Evolutionary conservation across 2,113 vertebrate species (phyloP).

Genomic region (Cacatua alba): DNA sequence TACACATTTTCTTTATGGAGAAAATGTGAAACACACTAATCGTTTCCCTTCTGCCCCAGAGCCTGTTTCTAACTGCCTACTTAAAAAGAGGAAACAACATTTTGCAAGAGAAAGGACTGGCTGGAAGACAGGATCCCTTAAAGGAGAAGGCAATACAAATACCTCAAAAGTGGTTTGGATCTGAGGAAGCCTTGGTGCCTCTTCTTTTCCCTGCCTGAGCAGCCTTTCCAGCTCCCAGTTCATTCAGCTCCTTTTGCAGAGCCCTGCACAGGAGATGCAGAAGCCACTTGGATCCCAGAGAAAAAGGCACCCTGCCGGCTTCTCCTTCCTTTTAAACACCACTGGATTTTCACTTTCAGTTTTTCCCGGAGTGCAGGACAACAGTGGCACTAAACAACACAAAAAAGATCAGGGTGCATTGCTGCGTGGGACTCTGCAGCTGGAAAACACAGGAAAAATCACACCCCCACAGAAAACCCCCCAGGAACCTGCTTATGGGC

Average conservation of each 20-base stretch:
- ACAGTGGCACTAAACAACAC: rapidly evolving
- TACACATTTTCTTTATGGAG: rapidly evolving
- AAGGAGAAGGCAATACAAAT: neutral
- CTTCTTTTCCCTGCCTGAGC: neutral
- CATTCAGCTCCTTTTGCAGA: neutral
- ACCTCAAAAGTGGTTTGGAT: neutral
- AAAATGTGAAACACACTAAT: rapidly evolving
- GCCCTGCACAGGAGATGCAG: rapidly evolving
- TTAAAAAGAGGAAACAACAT: neutral
- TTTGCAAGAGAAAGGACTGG: neutral
- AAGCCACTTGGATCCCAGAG: neutral
- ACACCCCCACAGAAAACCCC: rapidly evolving
- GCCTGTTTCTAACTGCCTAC: neutral
- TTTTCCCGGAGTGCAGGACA: rapidly evolving
- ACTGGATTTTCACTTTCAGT: neutral
- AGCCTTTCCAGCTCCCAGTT: neutral
- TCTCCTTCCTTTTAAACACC: neutral
- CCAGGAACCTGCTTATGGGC: neutral
- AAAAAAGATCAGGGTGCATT: rapidly evolving
- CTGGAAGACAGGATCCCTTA: neutral
- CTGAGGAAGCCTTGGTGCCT: neutral
- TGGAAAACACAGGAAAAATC: rapidly evolving
- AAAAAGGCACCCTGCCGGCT: rapidly evolving
- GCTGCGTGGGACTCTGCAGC: rapidly evolving
- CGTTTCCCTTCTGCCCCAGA: neutral